phyloP scores from a whole-genome alignment of 2,888 invertebrate species.

The Brenthis daphne region DNA sequence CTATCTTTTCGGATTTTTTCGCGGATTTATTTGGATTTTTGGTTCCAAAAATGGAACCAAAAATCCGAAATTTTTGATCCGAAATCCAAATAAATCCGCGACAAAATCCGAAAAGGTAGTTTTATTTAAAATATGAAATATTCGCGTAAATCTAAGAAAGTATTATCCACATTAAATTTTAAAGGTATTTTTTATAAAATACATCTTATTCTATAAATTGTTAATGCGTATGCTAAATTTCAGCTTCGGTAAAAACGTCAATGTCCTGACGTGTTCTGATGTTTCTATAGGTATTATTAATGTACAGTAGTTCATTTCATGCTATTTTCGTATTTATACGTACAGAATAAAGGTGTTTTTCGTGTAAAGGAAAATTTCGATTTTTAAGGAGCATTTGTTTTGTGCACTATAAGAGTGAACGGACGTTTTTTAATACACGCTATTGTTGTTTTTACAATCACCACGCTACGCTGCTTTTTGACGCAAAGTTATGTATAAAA shows the following conservation, averaged over 20 bases:
- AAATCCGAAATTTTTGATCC: no score
- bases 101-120: no score
- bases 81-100: no score
- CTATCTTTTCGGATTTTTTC: no score
- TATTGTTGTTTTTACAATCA: conserved; percentile 35
- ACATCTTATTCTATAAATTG: background rate
- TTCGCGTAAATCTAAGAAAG: no score
- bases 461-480: conserved; percentile 10
- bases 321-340: conserved; percentile 3
- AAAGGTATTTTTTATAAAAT: no score
- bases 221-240: background rate
- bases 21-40: no score
- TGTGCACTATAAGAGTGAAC: conserved; percentile 29
- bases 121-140: no score
- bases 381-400: conserved; percentile 32
- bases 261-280: conserved; percentile 20
- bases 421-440: conserved; percentile 33
- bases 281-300: conserved; percentile 6
- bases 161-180: no score
- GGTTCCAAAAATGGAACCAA: no score
- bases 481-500: no score
- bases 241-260: conserved; percentile 14
- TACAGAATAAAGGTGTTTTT: conserved; percentile 4
- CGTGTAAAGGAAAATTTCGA: conserved; percentile 17
- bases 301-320: background rate